Percentiles rank a stretch among this genome's conserved stretches.
Conservation (phyloP, 2,888 invertebrate genomes). For the Drosophila rellima region DNA sequence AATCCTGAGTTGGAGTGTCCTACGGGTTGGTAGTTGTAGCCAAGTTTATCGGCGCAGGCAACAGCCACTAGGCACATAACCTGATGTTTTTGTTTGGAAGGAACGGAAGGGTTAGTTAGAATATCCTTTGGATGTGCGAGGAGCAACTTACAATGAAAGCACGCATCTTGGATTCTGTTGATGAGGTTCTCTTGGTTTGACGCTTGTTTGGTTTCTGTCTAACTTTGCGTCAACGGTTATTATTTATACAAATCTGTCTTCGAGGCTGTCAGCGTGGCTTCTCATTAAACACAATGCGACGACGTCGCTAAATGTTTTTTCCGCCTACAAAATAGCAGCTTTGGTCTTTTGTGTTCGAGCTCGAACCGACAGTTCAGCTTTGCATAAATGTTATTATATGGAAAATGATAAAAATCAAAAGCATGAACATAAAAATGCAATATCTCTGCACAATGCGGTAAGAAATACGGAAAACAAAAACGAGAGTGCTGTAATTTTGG, state of each 20-base stretch:
- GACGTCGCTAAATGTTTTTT: conserved; percentile 68
- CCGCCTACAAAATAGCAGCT: conserved; percentile 70
- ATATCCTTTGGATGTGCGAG: conserved; percentile 28
- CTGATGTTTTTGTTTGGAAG: conserved; percentile 34
- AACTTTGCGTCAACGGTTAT: conserved; percentile 45
- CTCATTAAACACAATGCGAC: conserved; percentile 68
- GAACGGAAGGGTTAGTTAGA: conserved; percentile 36
- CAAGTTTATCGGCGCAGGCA: conserved; percentile 79
- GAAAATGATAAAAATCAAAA: conserved; percentile 70
- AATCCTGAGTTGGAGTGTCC: conserved; percentile 73
- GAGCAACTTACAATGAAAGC: conserved; percentile 69
- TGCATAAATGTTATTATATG: conserved; percentile 79
- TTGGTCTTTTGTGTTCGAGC: conserved; percentile 63
- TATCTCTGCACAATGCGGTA: conserved; percentile 54
- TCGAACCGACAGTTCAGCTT: conserved; percentile 57
- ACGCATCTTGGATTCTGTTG: conserved; percentile 68
- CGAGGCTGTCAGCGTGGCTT: conserved; percentile 70
- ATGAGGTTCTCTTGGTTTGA: conserved; percentile 66
- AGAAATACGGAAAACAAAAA: conserved; percentile 39
- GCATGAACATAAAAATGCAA: conserved; percentile 73
- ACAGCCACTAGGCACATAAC: conserved; percentile 78
- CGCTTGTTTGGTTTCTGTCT: conserved; percentile 68
- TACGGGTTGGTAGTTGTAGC: conserved; percentile 81
- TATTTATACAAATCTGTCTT: conserved; percentile 74
- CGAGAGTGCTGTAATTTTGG: conserved; percentile 40